phyloP scores from a whole-genome alignment of 2,797 vertebrate genomes.

The Danio albolineatus region DNA sequence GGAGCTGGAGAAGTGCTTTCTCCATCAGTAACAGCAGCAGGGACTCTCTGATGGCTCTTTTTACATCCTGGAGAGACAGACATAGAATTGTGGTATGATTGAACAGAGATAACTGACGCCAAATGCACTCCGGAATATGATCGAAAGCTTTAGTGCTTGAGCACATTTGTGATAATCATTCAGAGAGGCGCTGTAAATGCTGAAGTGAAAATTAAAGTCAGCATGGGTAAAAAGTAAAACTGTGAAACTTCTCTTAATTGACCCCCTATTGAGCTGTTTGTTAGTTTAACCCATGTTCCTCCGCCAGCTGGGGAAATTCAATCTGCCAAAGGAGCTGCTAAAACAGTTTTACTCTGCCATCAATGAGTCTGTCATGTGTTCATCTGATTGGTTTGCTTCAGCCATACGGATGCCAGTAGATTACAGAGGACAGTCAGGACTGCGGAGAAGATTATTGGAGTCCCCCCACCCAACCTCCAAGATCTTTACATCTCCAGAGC shows the following conservation, averaged over 20 bases:
- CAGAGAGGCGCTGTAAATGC: neutral
- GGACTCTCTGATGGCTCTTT: slow-evolving; percentile 24
- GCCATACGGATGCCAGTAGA: no score
- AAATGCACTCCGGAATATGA: neutral
- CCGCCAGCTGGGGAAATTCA: no score
- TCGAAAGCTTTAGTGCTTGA: slow-evolving; percentile 4
- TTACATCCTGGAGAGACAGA: slow-evolving; percentile 14
- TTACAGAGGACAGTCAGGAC: no score
- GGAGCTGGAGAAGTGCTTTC: slow-evolving; percentile 29
- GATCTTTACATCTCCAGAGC: no score
- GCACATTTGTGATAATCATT: slow-evolving; percentile 2
- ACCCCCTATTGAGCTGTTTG: neutral
- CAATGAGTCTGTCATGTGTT: no score
- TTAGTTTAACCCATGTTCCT: neutral
- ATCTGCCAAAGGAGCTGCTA: no score
- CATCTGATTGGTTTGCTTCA: no score
- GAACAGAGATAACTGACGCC: slow-evolving; percentile 14
- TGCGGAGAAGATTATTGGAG: no score
- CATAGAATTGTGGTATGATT: slow-evolving; percentile 16
- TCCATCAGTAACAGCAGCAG: slow-evolving; percentile 45
- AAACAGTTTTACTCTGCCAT: no score
- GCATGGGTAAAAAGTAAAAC: neutral
- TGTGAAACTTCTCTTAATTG: neutral
- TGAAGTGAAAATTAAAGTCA: neutral
- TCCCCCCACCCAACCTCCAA: no score